Base-by-base conservation (phyloP, 2,797 vertebrate species). In the Scleropages formosus region DNA sequence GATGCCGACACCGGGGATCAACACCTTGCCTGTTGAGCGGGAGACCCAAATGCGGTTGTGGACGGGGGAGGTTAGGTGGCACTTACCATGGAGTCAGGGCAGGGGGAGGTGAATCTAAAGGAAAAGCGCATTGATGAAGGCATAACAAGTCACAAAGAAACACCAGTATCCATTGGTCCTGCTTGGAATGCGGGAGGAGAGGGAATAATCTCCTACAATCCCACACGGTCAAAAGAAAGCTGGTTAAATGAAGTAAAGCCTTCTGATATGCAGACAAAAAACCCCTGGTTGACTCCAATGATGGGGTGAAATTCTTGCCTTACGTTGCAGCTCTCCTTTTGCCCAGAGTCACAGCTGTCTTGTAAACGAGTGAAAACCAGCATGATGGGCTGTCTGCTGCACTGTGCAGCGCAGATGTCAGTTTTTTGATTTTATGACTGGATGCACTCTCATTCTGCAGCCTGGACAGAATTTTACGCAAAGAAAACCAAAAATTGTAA, bases 101-200 rank as follows among this genome's bases (percentile, higher is more conserved):
- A 85, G 80, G 82, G 83, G 85, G 59, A 81, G 73, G 83, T 58
- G 72, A 73, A 75, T 58, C 46, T 70, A 75, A 80, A 62, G 68
- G 75, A 24, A 73, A 81, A 80, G 85, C 85, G 87, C 83, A n/a
- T 90, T 87, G 84, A 82, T 84, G 81, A 69, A 81, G n/a, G n/a
- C n/a, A n/a, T n/a, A n/a, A n/a, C n/a, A n/a, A 80, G 81, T 88
- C 90, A 87, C 88, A 91, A 91, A 89, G 84, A n/a, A 63, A 79
- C 81, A n/a, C 65, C 82, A 82, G 85, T 88, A 83, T 22, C n/a
- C 31, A 47, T 64, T 16, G 64, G 7, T 39, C 44, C 18, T 18
- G 31, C 39, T 64, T 66, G 60, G 20, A 24, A n/a, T 20, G 8
- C 61, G 26, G n/a, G 13, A 16, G 39, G n/a, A 20, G 66, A 22